Base-by-base conservation (phyloP, 2,888 invertebrate genomes). In the Cataglyphis albicans region DNA sequence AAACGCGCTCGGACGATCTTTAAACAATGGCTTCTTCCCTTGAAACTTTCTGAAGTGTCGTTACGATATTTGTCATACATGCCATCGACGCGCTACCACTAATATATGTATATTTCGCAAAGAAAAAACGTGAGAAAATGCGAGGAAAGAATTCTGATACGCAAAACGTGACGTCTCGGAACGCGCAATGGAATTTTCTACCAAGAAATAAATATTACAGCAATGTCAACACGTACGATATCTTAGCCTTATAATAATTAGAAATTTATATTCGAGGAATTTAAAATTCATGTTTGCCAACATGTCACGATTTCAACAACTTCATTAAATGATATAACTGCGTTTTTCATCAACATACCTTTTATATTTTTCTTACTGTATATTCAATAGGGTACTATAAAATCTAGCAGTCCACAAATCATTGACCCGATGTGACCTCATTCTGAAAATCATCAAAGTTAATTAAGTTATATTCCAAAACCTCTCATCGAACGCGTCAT, bases 51-150 rank as follows among this genome's bases (percentile, higher is more conserved):
- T 83, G 84, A 80, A 85, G 74, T 83, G 80, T 81, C 70, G 86
- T 88, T 86, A 89, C 65, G 87, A 88, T 88, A 86, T 90, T 90
- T 90, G 90, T 87, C 86, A 87, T 87, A 90, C 86, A 89, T 88
- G 88, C 83, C 87, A 73, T 73, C 32, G 70, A 78, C 84, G 74
- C 44, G 90, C 89, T 90, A 89, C 89, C 75, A 87, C 84, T 64
- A 57, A 81, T 84, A 12, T 89, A 84, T 84, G 10, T 89, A 84
- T 89, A 89, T 84, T 25, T 84, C 55, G 81, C 61, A 3, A 57
- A 57, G n/a, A 80, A 86, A 68, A 67, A 72, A 76, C 85, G 87
- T 78, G 87, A 84, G 68, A 82, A 80, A 76, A 76, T 64, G 76
- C 57, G 61, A 84, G 44, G 61, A 73, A 81, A 75, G 72, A 41